Percentiles rank a stretch among this genome's conserved stretches.
Conservation (phyloP, 1,140 invertebrate species). For the Oedothorax gibbosus region DNA sequence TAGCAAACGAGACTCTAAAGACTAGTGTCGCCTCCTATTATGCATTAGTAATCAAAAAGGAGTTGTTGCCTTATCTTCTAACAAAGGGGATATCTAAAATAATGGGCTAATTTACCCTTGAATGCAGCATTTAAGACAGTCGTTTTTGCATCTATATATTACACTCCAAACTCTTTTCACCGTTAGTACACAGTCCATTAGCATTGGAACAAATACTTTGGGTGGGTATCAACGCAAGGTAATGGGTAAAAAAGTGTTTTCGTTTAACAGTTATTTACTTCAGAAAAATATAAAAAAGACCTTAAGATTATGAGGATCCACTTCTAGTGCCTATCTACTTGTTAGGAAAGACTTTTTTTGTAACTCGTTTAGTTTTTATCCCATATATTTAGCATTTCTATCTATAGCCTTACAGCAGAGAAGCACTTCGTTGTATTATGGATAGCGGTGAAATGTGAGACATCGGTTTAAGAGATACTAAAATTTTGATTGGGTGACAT, state of each 20-base stretch:
- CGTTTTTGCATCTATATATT: slow-evolving; percentile 37
- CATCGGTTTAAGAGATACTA: no score
- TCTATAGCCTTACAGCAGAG: no score
- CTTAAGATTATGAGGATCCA: slow-evolving; percentile 31
- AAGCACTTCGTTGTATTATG: no score
- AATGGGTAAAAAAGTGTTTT: slow-evolving; percentile 34
- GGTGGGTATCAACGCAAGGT: slow-evolving; percentile 24
- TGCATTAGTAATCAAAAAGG: slow-evolving; percentile 39
- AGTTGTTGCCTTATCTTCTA: slow-evolving; percentile 41
- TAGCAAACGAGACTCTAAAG: slow-evolving; percentile 31
- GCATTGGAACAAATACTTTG: slow-evolving; percentile 37
- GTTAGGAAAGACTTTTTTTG: no score
- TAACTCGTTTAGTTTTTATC: no score
- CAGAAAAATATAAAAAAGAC: slow-evolving; percentile 1
- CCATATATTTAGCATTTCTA: no score
- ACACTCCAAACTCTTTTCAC: slow-evolving; percentile 17
- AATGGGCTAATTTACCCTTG: slow-evolving; percentile 35
- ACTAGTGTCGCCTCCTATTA: slow-evolving; percentile 15
- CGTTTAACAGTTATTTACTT: slow-evolving; percentile 50
- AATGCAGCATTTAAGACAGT: slow-evolving; percentile 24
- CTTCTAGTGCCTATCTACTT: neutral
- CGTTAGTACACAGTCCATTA: slow-evolving; percentile 43
- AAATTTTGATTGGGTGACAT: no score
- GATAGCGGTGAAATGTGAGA: no score
- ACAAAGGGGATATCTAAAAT: slow-evolving; percentile 34